Base-by-base conservation (phyloP, 2,888 invertebrate species). In the Sepioteuthis lessoniana region DNA sequence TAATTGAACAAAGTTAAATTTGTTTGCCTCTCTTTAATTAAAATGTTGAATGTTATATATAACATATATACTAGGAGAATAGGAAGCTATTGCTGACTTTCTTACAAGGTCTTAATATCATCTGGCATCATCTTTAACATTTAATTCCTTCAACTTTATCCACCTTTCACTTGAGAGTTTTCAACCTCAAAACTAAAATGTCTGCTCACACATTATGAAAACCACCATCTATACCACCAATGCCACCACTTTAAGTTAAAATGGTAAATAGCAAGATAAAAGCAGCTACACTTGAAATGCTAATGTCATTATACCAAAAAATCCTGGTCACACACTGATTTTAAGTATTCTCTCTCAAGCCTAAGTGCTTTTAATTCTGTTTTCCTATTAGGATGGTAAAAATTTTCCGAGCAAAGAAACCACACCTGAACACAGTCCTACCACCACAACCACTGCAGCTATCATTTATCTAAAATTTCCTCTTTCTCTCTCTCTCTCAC, bases 231-330 rank as follows among this genome's bases (percentile, higher is more conserved):
- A 76, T 76, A n/a, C n/a, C n/a, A 35, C 35, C n/a, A 19, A 76
- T 16, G 35, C 76, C 13, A 35, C 76, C 76, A 76, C n/a, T 35
- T 35, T 76, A n/a, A n/a, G 76, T 16, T 76, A n/a, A 76, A 76
- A 76, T 76, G 76, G 76, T 76, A 76, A 76, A 76, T 76, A n/a
- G n/a, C n/a, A 76, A 76, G 76, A 76, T 76, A 76, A 76, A 76
- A 76, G 76, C 76, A 76, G 76, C 76, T 3, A 76, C 76, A 76
- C 76, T 76, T 35, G 76, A 76, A 76, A 76, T 76, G n/a, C 76
- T 76, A 76, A 76, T 35, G 76, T n/a, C n/a, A n/a, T 76, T 76
- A 76, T n/a, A 76, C 76, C 76, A 76, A 76, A 55, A 76, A 76
- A 76, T 76, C 76, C n/a, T 35, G 35, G n/a, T 35, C 76, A 76